A percentile compares a stretch with the other conserved stretches of the same genome.
Conservation (phyloP, 2,797 vertebrate genomes). For the Pogonophryne albipinna region DNA sequence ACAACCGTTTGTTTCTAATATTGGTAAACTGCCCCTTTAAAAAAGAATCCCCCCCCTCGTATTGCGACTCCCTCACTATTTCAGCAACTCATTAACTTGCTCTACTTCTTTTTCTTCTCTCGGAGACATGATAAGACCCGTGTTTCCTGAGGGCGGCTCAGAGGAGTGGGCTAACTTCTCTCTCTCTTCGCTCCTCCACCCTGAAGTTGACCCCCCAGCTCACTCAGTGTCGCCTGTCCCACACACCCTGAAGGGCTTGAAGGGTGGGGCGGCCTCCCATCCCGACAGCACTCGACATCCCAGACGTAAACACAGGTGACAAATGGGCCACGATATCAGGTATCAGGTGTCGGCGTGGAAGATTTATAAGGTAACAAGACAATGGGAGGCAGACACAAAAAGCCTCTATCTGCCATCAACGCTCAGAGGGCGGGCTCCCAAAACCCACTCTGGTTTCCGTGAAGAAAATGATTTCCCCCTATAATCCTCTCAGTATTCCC, state of each 20-base stretch:
- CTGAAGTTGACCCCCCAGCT: slow-evolving; percentile 55
- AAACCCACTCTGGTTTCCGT: slow-evolving; percentile 45
- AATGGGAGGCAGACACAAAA: slow-evolving; percentile 73
- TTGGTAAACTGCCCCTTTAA: slow-evolving; percentile 2
- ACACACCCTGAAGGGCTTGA: slow-evolving; percentile 38
- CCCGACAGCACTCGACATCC: slow-evolving; percentile 61
- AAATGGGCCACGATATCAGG: slow-evolving; percentile 74
- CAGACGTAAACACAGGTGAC: slow-evolving; percentile 82
- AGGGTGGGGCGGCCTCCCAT: slow-evolving; percentile 33
- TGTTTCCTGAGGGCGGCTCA: slow-evolving; percentile 64
- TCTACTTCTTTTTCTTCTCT: slow-evolving; percentile 19
- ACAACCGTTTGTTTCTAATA: not conserved
- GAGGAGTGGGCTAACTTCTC: slow-evolving; percentile 44
- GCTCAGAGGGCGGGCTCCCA: slow-evolving; percentile 29
- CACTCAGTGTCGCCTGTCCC: slow-evolving; percentile 54
- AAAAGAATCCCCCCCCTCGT: slow-evolving; percentile 4
- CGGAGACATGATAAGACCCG: slow-evolving; percentile 56
- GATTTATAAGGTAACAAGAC: slow-evolving; percentile 79
- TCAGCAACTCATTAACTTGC: slow-evolving; percentile 40
- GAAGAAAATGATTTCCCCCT: slow-evolving; percentile 56
- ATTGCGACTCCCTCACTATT: slow-evolving; percentile 49
- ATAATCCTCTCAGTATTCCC: slow-evolving; percentile 57
- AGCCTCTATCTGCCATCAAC: slow-evolving; percentile 58
- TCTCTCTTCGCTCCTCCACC: slow-evolving; percentile 56
- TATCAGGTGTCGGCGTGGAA: slow-evolving; percentile 77